Evolutionary conservation across 2,888 invertebrate species (phyloP).

Genomic region (Sphecodes monilicornis): DNA sequence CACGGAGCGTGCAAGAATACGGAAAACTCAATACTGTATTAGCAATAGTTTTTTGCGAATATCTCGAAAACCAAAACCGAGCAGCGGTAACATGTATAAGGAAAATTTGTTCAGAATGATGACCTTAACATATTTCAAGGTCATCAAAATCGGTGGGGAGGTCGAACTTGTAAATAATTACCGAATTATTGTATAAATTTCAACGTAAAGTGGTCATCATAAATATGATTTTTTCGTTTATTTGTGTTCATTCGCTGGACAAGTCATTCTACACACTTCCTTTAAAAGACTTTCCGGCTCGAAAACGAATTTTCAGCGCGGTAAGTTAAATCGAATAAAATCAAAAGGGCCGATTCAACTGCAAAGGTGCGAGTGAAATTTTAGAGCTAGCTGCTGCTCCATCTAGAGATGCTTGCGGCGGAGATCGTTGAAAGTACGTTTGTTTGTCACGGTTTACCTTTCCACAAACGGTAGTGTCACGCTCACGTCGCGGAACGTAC

Average conservation of each 20-base stretch:
- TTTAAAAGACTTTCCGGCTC: background rate
- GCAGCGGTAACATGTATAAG: too few relatives aligned
- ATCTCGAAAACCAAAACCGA: too few relatives aligned
- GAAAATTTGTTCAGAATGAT: too few relatives aligned
- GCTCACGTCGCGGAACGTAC: conserved; percentile 54
- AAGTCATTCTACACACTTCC: background rate
- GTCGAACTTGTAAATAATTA: too few relatives aligned
- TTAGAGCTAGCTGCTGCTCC: conserved; percentile 41
- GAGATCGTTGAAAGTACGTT: conserved; percentile 13
- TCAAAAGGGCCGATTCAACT: conserved; percentile 40
- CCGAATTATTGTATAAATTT: too few relatives aligned
- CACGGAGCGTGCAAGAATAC: too few relatives aligned
- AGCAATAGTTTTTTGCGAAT: too few relatives aligned
- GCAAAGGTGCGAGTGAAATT: conserved; percentile 29
- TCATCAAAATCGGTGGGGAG: too few relatives aligned
- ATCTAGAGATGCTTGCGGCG: conserved; percentile 39
- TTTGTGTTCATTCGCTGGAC: background rate
- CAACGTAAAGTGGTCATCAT: too few relatives aligned
- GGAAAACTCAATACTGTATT: too few relatives aligned
- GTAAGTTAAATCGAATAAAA: background rate
- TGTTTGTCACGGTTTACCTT: background rate
- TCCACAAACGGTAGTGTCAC: conserved; percentile 37
- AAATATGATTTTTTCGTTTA: too few relatives aligned
- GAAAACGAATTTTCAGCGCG: background rate
- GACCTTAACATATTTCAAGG: too few relatives aligned